Percentiles rank a stretch among this genome's conserved stretches.
Conservation (phyloP, 2,888 invertebrate species). For the Meiosimyza decipiens region DNA sequence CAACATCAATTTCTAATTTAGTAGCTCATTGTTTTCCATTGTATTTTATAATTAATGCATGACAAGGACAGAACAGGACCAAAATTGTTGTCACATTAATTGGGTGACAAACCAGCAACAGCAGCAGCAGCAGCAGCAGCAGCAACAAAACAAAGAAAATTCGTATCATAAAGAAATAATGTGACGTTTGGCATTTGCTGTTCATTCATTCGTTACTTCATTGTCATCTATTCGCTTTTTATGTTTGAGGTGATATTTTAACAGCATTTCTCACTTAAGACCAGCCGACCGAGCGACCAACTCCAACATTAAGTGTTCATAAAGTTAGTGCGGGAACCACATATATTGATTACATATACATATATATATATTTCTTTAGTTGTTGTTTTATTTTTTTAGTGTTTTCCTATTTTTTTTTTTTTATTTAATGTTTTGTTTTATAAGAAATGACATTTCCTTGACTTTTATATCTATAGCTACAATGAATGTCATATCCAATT, state of each 20-base stretch:
- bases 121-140: no score
- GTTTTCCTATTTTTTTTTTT: no score
- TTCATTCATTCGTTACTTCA: background rate
- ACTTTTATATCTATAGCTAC: background rate
- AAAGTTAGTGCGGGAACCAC: no score
- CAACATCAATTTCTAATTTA: background rate
- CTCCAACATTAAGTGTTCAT: background rate
- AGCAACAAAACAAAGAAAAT: background rate
- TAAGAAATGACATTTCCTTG: background rate
- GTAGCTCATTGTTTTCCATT: constrained; percentile 2
- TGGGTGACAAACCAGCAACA: background rate
- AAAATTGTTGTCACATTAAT: background rate
- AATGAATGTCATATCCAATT: background rate
- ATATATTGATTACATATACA: no score
- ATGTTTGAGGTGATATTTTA: background rate
- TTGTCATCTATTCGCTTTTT: background rate
- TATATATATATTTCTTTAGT: no score
- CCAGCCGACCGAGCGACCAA: background rate
- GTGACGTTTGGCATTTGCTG: background rate
- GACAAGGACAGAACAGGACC: constrained; percentile 11
- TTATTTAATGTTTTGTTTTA: background rate
- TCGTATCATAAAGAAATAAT: background rate
- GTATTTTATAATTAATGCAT: constrained; percentile 17
- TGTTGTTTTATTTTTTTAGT: no score
- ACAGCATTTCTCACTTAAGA: constrained; percentile 4